Evolutionary conservation across 2,888 invertebrate genomes (phyloP).

Genomic region (Rhorus exstirpatorius): DNA sequence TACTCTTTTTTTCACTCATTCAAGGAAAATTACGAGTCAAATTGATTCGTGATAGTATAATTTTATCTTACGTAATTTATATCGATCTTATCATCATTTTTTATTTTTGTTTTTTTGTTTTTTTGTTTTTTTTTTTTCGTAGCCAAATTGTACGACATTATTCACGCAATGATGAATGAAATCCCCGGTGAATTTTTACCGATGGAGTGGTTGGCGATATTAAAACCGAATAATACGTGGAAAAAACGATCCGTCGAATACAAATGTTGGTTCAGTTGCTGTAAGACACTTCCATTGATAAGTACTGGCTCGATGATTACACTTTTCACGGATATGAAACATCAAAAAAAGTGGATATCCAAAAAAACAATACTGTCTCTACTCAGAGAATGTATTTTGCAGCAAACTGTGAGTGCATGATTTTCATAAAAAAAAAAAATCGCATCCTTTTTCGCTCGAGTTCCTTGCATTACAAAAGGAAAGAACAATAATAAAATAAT

Average conservation of each 20-base stretch:
- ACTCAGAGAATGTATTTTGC: constrained; percentile 35
- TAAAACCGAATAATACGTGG: not conserved
- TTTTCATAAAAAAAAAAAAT: not conserved
- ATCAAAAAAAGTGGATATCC: not conserved
- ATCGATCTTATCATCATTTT: not conserved
- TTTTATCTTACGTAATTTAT: not conserved
- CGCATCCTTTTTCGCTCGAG: no score
- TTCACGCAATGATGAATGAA: constrained; percentile 40
- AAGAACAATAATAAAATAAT: no score
- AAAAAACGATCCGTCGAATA: not conserved
- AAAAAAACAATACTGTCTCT: constrained; percentile 13
- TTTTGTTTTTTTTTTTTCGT: constrained; percentile 2
- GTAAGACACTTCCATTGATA: not conserved
- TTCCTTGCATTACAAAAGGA: no score
- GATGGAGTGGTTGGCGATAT: constrained; percentile 17
- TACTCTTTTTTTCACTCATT: not conserved
- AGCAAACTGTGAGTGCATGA: constrained; percentile 46
- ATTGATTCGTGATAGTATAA: no score
- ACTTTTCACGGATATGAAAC: not conserved
- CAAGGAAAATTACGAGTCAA: not conserved
- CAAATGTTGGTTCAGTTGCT: constrained; percentile 37
- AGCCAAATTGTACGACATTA: constrained; percentile 56
- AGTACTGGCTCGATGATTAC: constrained; percentile 17
- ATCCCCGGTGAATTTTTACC: constrained; percentile 11
- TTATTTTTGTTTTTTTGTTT: not conserved